Evolutionary conservation across 2,888 invertebrate genomes (phyloP).

Genomic region (Hemaris fuciformis): DNA sequence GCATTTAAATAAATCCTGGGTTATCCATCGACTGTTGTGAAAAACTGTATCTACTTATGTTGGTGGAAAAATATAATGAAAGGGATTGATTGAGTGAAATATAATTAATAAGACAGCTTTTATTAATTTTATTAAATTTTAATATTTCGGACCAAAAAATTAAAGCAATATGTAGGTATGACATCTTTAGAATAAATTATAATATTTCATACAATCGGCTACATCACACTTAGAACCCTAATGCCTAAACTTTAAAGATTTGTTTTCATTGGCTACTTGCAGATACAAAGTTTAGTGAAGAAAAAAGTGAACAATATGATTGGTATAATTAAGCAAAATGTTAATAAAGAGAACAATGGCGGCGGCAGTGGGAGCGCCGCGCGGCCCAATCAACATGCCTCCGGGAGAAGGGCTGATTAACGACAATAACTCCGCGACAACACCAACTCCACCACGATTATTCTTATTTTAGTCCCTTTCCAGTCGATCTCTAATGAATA

Average conservation of each 20-base stretch:
- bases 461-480: conserved; percentile 78
- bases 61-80: too few species aligned
- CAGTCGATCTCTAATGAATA: conserved; percentile 81
- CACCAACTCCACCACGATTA: conserved; percentile 74
- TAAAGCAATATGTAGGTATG: too few species aligned
- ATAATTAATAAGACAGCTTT: too few species aligned
- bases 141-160: too few species aligned
- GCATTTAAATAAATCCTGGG: not conserved
- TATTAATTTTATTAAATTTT: too few species aligned
- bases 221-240: not conserved
- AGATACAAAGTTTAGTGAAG: not conserved
- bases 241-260: not conserved
- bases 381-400: conserved; percentile 67
- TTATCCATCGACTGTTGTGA: not conserved
- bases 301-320: conserved; percentile 32
- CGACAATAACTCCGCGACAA: conserved; percentile 77
- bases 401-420: conserved; percentile 66
- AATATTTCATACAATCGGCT: not conserved
- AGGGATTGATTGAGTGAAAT: too few species aligned
- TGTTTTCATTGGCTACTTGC: not conserved
- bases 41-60: too few species aligned
- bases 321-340: conserved; percentile 58
- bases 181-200: too few species aligned
- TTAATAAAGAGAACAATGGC: conserved; percentile 65
- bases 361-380: conserved; percentile 29